Base-by-base conservation (phyloP, 2,113 vertebrate genomes). In the Actenoides lindsayi region DNA sequence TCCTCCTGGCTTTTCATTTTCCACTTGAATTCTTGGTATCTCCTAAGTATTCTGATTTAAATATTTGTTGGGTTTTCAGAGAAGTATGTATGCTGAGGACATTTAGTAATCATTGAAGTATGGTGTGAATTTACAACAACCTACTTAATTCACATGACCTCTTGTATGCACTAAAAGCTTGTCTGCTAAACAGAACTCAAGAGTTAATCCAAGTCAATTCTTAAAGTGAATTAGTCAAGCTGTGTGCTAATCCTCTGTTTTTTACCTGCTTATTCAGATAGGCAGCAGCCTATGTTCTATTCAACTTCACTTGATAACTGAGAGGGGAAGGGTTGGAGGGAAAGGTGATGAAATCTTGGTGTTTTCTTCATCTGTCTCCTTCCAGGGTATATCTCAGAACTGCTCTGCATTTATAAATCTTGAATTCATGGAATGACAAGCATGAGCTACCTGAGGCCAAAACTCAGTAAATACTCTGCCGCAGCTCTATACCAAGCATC, bases 211-310 rank as follows among this genome's bases (percentile, higher is more conserved):
- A 79, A 91, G 70, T 84, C 37, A 57, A 41, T 93, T 90, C 74
- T 91, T 96, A n/a, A 80, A 91, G 74, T 59, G 84, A 96, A 69
- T 94, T 90, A 93, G 41, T 85, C 75, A 93, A 91, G 67, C 84
- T 94, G 65, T 1, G 5, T 87, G 48, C 50, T 96, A 91, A 96
- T 92, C 65, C 27, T 81, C 33, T 68, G 23, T 94, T 83, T 83
- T 97, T 96, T 96, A 95, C 83, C 89, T 94, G 65, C 31, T 60
- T 82, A 39, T 75, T 84, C 77, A 89, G 91, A 89, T 60, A 95
- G 44, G 39, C 83, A 95, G 48, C 56, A 69, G 21, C 51, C 39
- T 39, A 60, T 81, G 27, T 59, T 79, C 12, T 42, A 42, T 57
- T 94, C 80, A 86, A 95, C 50, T 63, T 86, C n/a, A 46, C 85